Base-by-base conservation (phyloP, 2,113 vertebrate genomes). In the Struthio camelus region DNA sequence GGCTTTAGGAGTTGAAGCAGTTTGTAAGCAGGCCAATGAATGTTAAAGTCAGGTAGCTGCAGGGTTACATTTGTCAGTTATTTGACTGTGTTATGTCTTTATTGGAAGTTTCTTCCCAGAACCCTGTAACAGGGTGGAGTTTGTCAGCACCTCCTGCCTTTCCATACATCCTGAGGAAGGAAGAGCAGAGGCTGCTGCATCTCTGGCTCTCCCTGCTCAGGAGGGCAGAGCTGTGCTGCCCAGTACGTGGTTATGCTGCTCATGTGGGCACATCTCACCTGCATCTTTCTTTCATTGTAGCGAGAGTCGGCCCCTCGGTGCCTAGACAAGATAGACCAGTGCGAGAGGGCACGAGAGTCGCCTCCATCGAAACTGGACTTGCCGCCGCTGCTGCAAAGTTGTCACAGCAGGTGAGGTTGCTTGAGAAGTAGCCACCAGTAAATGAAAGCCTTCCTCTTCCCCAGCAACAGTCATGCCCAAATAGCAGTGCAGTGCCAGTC, bases 341-440 rank as follows among this genome's bases (percentile, higher is more conserved):
- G n/a, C 98, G 99, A 42, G 99, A 99, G 67, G 99, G 99, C 44
- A 99, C 99, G 1, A 97, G 99, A 78, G 99, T 99, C 53, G 99
- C 99, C n/a, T 99, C 99, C 94, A 99, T 99, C 65, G 99, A 99
- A 95, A 99, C 99, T 0, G 99, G 99, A 48, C 98, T 99, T 28
- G 99, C 99, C 0, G 99, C 99, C 0, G 99, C 99, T 0, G 99
- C 99, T 1, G 99, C 99, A 13, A 99, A 99, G 93, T 96, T 99
- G 32, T 99, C 99, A 40, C 99, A 99, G 97, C 99, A 99, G 99
- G 99, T 99, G 92, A 96, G 96, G 59, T 76, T 67, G 59, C 88
- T 48, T 38, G 62, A 56, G 58, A 48, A 65, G 53, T 7, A 61
- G 82, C 38, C 79, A 24, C 10, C 71, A 67, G 64, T 54, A 73